A percentile compares a stretch with the other conserved stretches of the same genome.
phyloP scores from a whole-genome alignment of 2,888 invertebrate species.

The Gortyna flavago region DNA sequence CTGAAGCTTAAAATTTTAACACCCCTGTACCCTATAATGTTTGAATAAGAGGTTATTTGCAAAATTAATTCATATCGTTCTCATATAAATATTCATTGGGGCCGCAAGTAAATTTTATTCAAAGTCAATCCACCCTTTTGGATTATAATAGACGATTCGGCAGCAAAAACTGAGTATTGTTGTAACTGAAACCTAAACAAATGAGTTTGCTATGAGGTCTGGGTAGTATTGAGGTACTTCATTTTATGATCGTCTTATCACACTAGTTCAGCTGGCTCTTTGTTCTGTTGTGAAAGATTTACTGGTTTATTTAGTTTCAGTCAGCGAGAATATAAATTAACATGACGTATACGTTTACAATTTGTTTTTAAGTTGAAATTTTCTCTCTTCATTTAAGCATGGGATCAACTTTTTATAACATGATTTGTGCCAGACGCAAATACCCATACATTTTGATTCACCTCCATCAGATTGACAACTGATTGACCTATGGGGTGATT shows the following conservation, averaged over 20 bases:
- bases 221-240: constrained; percentile 35
- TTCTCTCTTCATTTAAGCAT: not conserved
- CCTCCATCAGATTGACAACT: not conserved
- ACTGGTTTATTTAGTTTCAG: constrained; percentile 4
- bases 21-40: constrained; percentile 41
- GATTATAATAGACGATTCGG: constrained; percentile 54
- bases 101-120: constrained; percentile 57
- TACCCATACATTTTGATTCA: not conserved
- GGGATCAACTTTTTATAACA: not conserved
- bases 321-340: constrained; percentile 1
- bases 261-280: constrained; percentile 52
- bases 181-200: constrained; percentile 61
- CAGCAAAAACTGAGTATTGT: constrained; percentile 60
- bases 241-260: constrained; percentile 63
- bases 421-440: too few relatives aligned
- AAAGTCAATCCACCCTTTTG: constrained; percentile 59
- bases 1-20: constrained; percentile 35
- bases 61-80: constrained; percentile 63
- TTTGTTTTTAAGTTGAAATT: not conserved
- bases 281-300: constrained; percentile 24
- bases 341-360: not conserved
- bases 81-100: constrained; percentile 63
- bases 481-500: not conserved
- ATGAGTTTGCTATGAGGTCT: constrained; percentile 40
- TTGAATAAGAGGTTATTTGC: constrained; percentile 55